phyloP scores from a whole-genome alignment of 2,797 vertebrate species.

The Odontamblyopus rebecca region DNA sequence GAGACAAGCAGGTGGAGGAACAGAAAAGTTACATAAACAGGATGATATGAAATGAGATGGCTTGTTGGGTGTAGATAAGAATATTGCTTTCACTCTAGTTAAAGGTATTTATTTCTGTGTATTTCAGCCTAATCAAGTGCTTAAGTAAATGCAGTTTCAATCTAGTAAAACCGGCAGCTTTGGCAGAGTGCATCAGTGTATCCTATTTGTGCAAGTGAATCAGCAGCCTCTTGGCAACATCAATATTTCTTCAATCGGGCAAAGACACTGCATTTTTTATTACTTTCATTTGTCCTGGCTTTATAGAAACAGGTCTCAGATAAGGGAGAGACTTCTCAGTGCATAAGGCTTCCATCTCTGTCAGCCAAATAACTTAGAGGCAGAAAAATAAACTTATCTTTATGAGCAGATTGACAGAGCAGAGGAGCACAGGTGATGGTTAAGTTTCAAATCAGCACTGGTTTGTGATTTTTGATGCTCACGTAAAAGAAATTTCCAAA shows the following conservation, averaged over 20 bases:
- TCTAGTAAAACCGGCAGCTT: not conserved
- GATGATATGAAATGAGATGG: not conserved
- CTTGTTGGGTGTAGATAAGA: not conserved
- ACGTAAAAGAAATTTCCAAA: conserved; percentile 12
- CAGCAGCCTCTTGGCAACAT: not conserved
- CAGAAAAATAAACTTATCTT: conserved; percentile 29
- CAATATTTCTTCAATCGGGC: not conserved
- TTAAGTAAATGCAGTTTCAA: not conserved
- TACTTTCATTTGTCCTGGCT: not conserved
- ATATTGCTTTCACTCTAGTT: too few species aligned
- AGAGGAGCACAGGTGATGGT: not conserved
- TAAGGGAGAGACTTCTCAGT: conserved; percentile 17
- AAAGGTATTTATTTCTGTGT: too few species aligned
- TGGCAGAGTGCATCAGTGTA: not conserved
- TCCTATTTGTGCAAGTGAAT: too few species aligned
- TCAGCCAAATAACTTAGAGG: conserved; percentile 28
- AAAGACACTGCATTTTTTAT: not conserved
- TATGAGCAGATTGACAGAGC: conserved; percentile 19
- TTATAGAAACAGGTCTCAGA: conserved; percentile 27
- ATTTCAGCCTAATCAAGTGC: too few species aligned
- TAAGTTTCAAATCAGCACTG: not conserved
- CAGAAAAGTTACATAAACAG: not conserved
- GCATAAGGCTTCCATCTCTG: conserved; percentile 37
- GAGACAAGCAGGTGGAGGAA: too few species aligned
- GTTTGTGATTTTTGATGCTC: not conserved